These are phyloP conservation scores for Ceratoteleas bidentatus DNA, from an alignment of 1,140 invertebrate species.

Conservation along the genomic window DNA sequence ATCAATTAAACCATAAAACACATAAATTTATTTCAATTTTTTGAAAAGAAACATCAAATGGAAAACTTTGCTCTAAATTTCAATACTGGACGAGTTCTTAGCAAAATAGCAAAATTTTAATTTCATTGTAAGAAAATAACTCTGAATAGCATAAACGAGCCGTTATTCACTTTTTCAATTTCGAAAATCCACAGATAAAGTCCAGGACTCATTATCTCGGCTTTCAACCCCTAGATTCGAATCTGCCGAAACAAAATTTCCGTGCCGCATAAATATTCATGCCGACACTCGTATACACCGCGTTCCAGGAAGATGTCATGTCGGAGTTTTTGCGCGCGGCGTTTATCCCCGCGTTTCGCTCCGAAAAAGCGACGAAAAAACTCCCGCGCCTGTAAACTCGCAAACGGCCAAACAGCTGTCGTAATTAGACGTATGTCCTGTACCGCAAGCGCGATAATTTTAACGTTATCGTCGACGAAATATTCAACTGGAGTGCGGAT, in stretches of 20 bases:
- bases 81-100: too few relatives aligned
- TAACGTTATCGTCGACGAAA: neutral
- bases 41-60: too few relatives aligned
- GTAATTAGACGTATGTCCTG: neutral
- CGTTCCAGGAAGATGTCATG: constrained; percentile 10
- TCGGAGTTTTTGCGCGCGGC: neutral
- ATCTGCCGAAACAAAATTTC: constrained; percentile 3
- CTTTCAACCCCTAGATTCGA: too few relatives aligned
- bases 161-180: neutral
- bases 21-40: too few relatives aligned
- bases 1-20: too few relatives aligned
- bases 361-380: neutral
- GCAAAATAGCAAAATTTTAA: too few relatives aligned
- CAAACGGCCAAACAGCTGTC: constrained; percentile 1
- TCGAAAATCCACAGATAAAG: too few relatives aligned
- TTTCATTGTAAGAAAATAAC: too few relatives aligned
- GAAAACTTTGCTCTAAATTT: too few relatives aligned
- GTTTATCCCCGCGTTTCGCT: neutral
- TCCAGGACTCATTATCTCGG: too few relatives aligned
- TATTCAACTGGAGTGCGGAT: too few relatives aligned
- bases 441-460: neutral
- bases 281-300: constrained; percentile 1
- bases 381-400: neutral
- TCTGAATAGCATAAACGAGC: too few relatives aligned
- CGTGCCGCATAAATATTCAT: constrained; percentile 7